Conservation (phyloP, 2,113 vertebrate genomes). For the Amblyopsis rosae region DNA sequence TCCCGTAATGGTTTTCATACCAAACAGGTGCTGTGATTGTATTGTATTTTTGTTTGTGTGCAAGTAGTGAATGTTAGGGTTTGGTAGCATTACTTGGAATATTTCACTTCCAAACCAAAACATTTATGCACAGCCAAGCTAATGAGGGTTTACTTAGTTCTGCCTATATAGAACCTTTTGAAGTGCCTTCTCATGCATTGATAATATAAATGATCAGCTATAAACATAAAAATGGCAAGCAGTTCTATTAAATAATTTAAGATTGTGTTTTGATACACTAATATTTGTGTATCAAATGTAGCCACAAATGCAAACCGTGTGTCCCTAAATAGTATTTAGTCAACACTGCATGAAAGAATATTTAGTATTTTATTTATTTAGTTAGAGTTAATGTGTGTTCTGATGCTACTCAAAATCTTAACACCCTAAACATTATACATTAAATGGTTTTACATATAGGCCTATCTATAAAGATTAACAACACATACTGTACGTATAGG, state of each 20-base stretch:
- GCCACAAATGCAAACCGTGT: no score
- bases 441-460: constrained; percentile 41
- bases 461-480: constrained; percentile 37
- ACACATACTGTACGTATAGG: not conserved
- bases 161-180: no score
- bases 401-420: not conserved
- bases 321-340: constrained; percentile 60
- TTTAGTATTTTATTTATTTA: not conserved
- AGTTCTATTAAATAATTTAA: no score
- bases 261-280: no score
- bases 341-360: constrained; percentile 30
- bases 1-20: constrained; percentile 33
- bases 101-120: no score
- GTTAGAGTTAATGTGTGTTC: constrained; percentile 21
- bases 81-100: not conserved
- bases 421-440: constrained; percentile 4
- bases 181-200: no score
- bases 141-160: no score
- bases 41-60: not conserved
- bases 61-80: not conserved
- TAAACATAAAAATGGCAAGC: no score
- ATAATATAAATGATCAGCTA: no score
- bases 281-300: no score
- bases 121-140: no score
- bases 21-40: not conserved